These are phyloP conservation scores for Akabosia matsudoensis DNA, from an alignment of 1,140 invertebrate genomes.

Conservation along the genomic window DNA sequence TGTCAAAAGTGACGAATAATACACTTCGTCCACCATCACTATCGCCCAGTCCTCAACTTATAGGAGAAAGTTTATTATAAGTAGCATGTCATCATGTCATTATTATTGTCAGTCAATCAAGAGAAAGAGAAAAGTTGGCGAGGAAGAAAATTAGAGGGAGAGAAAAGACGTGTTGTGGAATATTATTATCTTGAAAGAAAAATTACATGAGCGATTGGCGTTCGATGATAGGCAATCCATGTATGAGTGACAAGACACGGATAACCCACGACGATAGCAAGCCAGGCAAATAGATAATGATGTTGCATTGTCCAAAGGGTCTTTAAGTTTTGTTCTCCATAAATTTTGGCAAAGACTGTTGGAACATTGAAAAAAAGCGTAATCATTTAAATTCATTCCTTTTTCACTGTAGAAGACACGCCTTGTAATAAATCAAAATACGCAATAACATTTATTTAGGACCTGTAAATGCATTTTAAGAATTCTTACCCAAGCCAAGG, in stretches of 20 bases:
- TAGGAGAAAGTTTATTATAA: neutral
- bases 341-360: neutral
- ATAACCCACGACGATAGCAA: conserved; percentile 8
- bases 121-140: neutral
- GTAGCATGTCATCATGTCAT: neutral
- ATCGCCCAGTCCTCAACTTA: neutral
- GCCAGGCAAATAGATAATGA: conserved; percentile 19
- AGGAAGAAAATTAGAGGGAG: neutral
- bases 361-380: neutral
- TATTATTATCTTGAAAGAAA: neutral
- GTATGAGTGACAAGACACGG: conserved; percentile 10
- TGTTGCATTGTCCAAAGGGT: conserved; percentile 8
- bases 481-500: neutral
- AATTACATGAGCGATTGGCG: conserved; percentile 14
- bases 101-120: conserved; percentile 20
- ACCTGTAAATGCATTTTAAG: too few species aligned
- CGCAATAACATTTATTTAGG: too few species aligned
- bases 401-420: too few species aligned
- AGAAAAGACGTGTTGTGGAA: neutral
- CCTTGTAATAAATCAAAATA: too few species aligned
- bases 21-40: neutral
- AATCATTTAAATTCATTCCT: neutral
- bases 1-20: conserved; percentile 7
- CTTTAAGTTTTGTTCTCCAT: neutral
- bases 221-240: conserved; percentile 12